These are phyloP conservation scores for Collichthys lucidus DNA, from an alignment of 2,113 vertebrate species.

Conservation along the genomic window DNA sequence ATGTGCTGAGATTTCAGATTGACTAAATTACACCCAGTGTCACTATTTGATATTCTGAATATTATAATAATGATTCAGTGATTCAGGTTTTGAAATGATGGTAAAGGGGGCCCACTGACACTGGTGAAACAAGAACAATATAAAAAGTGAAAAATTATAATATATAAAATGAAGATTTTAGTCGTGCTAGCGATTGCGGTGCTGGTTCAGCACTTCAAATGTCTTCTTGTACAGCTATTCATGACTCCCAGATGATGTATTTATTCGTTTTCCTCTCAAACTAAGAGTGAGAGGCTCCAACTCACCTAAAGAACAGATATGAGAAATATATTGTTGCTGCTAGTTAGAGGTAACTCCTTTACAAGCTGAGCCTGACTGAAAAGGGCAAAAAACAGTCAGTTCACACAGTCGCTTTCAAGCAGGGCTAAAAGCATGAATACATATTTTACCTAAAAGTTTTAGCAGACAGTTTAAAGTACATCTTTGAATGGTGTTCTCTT, in stretches of 20 bases:
- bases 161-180: too few species aligned
- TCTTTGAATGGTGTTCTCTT: neutral
- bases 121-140: too few species aligned
- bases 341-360: neutral
- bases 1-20: constrained; percentile 41
- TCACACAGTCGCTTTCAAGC: neutral
- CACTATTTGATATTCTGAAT: constrained; percentile 1
- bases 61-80: constrained; percentile 27
- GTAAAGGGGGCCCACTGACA: neutral
- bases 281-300: too few species aligned
- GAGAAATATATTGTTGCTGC: constrained; percentile 3
- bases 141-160: too few species aligned
- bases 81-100: neutral
- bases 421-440: neutral
- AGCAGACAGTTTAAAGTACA: neutral
- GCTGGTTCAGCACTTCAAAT: too few species aligned
- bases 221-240: too few species aligned
- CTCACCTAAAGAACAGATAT: neutral
- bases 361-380: neutral
- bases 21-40: constrained; percentile 4
- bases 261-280: neutral
- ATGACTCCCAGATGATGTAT: too few species aligned
- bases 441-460: constrained; percentile 10
- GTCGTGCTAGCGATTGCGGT: too few species aligned
- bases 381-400: neutral